Base-by-base conservation (phyloP, 2,797 vertebrate genomes). In the Karalla daura region DNA sequence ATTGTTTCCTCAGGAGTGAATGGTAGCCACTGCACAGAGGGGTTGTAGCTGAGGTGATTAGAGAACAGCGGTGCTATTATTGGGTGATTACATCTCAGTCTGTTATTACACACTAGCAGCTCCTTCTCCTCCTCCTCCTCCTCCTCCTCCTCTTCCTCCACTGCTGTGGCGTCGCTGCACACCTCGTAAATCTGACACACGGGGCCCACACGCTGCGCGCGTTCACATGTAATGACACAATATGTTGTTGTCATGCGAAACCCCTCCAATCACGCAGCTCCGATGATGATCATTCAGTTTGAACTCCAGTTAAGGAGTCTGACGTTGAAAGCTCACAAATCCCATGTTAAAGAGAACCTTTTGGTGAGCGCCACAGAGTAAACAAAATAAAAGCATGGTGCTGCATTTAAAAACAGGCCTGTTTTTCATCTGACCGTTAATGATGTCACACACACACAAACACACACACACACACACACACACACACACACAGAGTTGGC, bases 181-280 rank as follows among this genome's bases (percentile, higher is more conserved):
- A 61, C 49, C 59, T 86, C 66, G 41, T 91, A 83, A 90, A 88
- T 88, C 83, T 83, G 78, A 78, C 73, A 64, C 72, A 71, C 65
- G 51, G 64, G 81, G 70, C 45, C 62, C 74, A 56, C 71, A 72
- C 56, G 39, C 44, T 28, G 53, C 41, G 46, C 40, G 37, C 43
- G 55, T 63, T 63, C 37, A 8, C 62, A 63, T 63, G 21, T 76
- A 65, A 80, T 70, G 63, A 41, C 58, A 74, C 74, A 68, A 73
- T 77, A 77, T 78, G 67, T 63, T 56, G 37, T 41, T 62, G 55
- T 60, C 62, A 61, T 12, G 40, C 39, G 28, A 33, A 55, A 32
- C 24, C 41, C 39, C 24, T 41, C 63, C 70, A 78, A 66, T 74
- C 27, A 50, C 18, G 13, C 7, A 2, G 52, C 40, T 59, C 64